phyloP scores from a whole-genome alignment of 2,113 vertebrate species.

The Cardinalis cardinalis region DNA sequence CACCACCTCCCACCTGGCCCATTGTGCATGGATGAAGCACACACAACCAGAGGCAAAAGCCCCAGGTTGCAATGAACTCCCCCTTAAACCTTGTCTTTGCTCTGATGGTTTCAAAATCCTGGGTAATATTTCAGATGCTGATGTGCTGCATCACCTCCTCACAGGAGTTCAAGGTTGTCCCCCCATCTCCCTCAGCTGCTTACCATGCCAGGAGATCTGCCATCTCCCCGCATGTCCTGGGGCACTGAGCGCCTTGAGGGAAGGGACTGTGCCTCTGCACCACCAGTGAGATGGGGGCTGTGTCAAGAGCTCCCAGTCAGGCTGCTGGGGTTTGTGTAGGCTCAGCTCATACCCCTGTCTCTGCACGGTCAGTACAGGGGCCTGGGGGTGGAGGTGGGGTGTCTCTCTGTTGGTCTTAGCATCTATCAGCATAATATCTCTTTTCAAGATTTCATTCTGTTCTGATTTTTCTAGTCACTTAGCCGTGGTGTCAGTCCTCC shows the following conservation, averaged over 20 bases:
- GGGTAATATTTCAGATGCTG: background rate
- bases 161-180: rapidly evolving
- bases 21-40: background rate
- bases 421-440: background rate
- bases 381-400: background rate
- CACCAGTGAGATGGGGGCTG: rapidly evolving
- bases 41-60: background rate
- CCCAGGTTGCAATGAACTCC: background rate
- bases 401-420: background rate
- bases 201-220: background rate
- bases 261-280: background rate
- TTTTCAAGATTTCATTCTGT: background rate
- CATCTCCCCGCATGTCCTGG: background rate
- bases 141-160: background rate
- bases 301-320: background rate
- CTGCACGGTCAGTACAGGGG: background rate
- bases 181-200: background rate
- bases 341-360: background rate
- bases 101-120: background rate
- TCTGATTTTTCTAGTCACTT: background rate
- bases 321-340: background rate
- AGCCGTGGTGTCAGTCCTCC: background rate
- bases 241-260: background rate
- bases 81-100: background rate
- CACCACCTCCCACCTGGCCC: background rate